Percentiles rank a stretch among this genome's conserved stretches.
Evolutionary conservation across 2,113 vertebrate genomes (phyloP).

Genomic region (Xiphophorus hellerii): DNA sequence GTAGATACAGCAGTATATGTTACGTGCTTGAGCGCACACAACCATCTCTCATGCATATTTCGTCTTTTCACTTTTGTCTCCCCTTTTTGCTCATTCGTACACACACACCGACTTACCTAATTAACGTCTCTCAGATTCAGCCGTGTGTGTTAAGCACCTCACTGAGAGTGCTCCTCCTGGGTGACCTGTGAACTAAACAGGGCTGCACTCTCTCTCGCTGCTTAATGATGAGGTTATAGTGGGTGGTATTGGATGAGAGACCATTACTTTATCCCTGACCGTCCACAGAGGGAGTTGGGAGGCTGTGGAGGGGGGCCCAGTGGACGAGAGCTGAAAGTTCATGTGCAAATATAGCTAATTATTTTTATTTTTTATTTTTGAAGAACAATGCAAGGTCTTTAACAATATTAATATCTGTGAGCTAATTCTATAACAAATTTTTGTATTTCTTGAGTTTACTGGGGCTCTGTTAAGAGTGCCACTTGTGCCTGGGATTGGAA

Average conservation of each 20-base stretch:
- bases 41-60: slow-evolving; percentile 3
- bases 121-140: slow-evolving; percentile 62
- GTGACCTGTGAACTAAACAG: slow-evolving; percentile 71
- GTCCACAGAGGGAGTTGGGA: slow-evolving; percentile 31
- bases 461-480: no score
- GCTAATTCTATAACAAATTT: no score
- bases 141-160: slow-evolving; percentile 46
- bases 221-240: slow-evolving; percentile 58
- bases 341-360: slow-evolving; percentile 38
- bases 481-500: no score
- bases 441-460: no score
- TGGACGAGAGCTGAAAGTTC: slow-evolving; percentile 48
- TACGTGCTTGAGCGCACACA: slow-evolving; percentile 22
- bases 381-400: no score
- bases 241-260: slow-evolving; percentile 55
- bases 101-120: slow-evolving; percentile 49
- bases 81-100: slow-evolving; percentile 16
- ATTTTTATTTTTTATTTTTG: no score
- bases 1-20: slow-evolving; percentile 9
- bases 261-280: slow-evolving; percentile 60
- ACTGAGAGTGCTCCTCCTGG: slow-evolving; percentile 61
- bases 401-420: no score
- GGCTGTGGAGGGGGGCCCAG: slow-evolving; percentile 32
- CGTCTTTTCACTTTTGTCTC: slow-evolving; percentile 44
- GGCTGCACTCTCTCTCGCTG: slow-evolving; percentile 38